Percentiles rank a stretch among this genome's conserved stretches.
Evolutionary conservation across 2,888 invertebrate genomes (phyloP).

Genomic region (Alloplasta piceator): DNA sequence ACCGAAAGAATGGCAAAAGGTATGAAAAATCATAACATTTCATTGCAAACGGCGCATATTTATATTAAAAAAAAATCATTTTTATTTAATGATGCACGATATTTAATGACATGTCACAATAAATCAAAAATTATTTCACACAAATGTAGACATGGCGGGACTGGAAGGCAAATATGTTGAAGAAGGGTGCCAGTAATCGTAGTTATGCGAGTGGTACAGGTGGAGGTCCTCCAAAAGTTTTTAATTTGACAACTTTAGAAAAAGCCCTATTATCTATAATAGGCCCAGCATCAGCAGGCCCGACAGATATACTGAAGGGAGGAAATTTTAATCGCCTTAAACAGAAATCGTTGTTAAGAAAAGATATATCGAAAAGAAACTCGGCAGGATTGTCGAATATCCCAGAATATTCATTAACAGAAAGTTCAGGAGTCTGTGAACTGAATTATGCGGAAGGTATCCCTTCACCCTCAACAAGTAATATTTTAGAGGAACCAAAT

Average conservation of each 20-base stretch:
- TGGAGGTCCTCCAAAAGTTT: not conserved
- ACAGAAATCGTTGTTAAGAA: not conserved
- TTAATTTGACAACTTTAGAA: not conserved
- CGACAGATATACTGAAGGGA: not conserved
- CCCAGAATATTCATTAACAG: too few relatives aligned
- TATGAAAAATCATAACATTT: too few relatives aligned
- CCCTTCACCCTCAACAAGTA: not conserved
- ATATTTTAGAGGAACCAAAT: not conserved
- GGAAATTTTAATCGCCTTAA: not conserved
- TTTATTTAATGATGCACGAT: too few relatives aligned
- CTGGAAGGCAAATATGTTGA: constrained; percentile 3
- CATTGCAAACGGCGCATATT: too few relatives aligned
- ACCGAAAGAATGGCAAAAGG: too few relatives aligned
- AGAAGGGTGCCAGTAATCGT: not conserved
- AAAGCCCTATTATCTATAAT: not conserved
- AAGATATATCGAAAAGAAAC: too few relatives aligned
- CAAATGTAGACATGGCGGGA: constrained; percentile 15
- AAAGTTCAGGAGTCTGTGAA: not conserved
- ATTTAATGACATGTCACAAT: too few relatives aligned
- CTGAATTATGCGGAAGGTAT: not conserved
- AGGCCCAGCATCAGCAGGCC: constrained; percentile 9
- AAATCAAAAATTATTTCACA: not conserved
- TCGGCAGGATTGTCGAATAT: too few relatives aligned
- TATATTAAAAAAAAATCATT: too few relatives aligned
- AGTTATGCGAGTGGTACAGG: constrained; percentile 5